Evolutionary conservation across 2,797 vertebrate genomes (phyloP), one percentile per base, ranked within the genome.

Genomic region (Eurystomus glaucurus): DNA sequence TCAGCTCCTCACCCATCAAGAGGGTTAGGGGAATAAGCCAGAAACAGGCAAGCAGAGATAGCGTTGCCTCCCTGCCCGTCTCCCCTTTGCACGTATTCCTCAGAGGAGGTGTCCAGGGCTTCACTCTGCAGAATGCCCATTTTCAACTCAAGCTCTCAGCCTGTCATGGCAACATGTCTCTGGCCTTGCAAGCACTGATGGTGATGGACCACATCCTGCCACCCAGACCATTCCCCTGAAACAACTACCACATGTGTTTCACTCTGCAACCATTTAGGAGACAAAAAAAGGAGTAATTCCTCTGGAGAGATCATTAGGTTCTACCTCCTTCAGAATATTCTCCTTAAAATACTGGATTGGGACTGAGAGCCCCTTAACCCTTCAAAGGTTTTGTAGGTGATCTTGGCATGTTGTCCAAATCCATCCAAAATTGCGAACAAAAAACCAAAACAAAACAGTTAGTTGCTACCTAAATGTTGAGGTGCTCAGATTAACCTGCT

Each of bases 81-180:
- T 58, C 28, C 37, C 17, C n/a, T 33, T 45, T 29, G 37, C n/a
- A 31, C 0, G 0, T 31, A 14, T 19, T 57, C 12, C 4, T 14
- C 2, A 9, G 35, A 74, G 16, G 55, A 28, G 23, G 5, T 28
- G 9, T 19, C 14, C 0, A 0, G 29, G 29, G 29, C 17, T 35
- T 25, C 8, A 2, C 39, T 68, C 62, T 21, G 48, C 61, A 48
- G 48, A 54, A 46, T 0, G 1, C 14, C 4, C 20, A 7, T 69
- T 69, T 90, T 90, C 2, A 1, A 8, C 25, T 76, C 21, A 54
- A 50, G 50, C 10, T 41, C 35, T 71, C 29, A 71, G 37, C 37
- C 37, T 54, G 50, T 22, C 29, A 31, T 9, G 8, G 69, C 19
- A 54, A 41, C 15, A 7, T 11, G 28, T 39, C 20, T 76, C 25